A percentile compares a stretch with the other conserved stretches of the same genome.
Conservation (phyloP, 2,888 invertebrate species). For the Lottia scabra region DNA sequence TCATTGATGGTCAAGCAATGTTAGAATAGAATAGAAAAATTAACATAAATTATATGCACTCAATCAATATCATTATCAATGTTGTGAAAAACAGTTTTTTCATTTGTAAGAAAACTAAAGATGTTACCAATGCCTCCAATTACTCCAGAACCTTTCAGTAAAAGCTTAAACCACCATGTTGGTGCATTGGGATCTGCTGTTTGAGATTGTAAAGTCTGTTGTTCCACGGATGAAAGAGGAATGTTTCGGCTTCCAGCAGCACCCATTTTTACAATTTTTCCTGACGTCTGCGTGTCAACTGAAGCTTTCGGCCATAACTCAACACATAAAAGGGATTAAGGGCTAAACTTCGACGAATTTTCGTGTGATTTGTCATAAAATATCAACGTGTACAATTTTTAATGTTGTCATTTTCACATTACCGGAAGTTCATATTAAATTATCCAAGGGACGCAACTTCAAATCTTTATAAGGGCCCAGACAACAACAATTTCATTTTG, state of each 20-base stretch:
- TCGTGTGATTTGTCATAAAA: slow-evolving; percentile 9
- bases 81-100: no score
- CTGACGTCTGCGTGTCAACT: not conserved
- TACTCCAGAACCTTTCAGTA: slow-evolving; percentile 43
- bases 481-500: no score
- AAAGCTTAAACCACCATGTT: slow-evolving; percentile 51
- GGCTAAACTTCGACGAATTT: not conserved
- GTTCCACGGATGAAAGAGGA: not conserved
- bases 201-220: not conserved
- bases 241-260: not conserved
- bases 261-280: not conserved
- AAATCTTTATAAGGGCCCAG: no score
- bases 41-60: no score
- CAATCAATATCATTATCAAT: no score
- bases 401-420: slow-evolving; percentile 15
- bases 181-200: slow-evolving; percentile 9
- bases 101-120: no score
- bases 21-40: no score
- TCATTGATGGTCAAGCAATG: no score
- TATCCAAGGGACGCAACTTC: not conserved
- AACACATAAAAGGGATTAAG: no score
- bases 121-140: slow-evolving; percentile 45
- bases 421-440: not conserved
- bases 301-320: not conserved
- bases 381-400: slow-evolving; percentile 13